Evolutionary conservation across 2,113 vertebrate genomes (phyloP).

Genomic region (Donacobius atricapilla): DNA sequence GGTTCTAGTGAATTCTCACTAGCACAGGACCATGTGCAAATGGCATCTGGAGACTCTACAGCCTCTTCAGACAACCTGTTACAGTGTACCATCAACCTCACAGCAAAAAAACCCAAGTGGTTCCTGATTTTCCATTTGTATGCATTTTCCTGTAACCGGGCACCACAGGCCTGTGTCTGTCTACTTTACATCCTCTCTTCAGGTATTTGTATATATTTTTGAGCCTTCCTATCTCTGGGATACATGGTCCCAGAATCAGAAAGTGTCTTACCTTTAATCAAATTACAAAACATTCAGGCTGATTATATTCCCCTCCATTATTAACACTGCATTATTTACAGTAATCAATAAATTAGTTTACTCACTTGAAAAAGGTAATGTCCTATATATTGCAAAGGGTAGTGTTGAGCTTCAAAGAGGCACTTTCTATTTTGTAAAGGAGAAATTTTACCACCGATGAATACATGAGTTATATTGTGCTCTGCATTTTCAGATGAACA

Average conservation of each 20-base stretch:
- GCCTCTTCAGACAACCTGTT: background rate
- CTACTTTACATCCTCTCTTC: background rate
- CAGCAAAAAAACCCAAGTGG: background rate
- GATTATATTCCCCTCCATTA: background rate
- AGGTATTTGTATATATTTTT: background rate
- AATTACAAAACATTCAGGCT: background rate
- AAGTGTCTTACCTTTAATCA: background rate
- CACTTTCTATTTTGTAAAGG: conserved; percentile 22
- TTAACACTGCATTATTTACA: background rate
- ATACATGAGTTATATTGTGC: conserved; percentile 82
- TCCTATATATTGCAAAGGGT: conserved; percentile 81
- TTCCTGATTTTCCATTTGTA: background rate
- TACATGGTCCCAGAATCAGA: background rate
- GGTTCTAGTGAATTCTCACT: background rate
- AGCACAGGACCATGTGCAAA: background rate
- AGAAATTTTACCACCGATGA: conserved; percentile 67
- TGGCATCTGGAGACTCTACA: background rate
- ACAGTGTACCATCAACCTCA: background rate
- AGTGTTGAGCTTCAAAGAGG: conserved; percentile 66
- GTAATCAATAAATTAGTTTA: background rate
- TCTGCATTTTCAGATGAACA: conserved; percentile 63
- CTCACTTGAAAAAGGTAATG: conserved; percentile 90
- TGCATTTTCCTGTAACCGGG: background rate
- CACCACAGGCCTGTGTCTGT: background rate
- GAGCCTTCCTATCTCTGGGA: background rate